Evolutionary conservation across 2,888 invertebrate species (phyloP).

Genomic region (Drosophila infuscata): DNA sequence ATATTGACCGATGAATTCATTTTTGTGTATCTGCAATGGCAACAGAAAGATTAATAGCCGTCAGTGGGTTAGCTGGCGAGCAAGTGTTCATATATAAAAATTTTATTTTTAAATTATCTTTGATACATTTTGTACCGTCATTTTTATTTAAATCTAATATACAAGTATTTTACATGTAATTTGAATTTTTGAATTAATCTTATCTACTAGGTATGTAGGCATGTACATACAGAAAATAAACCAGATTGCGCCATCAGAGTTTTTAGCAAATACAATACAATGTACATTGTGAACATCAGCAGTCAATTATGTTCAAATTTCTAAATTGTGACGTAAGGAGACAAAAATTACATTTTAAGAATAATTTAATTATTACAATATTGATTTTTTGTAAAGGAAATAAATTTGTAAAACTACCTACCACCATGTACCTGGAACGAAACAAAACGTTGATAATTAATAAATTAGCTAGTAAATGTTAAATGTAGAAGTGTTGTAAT

Average conservation of each 20-base stretch:
- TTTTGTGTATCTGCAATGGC: too few species aligned
- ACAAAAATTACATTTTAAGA: background rate
- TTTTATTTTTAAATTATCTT: background rate
- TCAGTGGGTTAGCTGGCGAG: too few species aligned
- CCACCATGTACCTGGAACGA: too few species aligned
- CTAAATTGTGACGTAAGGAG: background rate
- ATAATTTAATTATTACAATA: background rate
- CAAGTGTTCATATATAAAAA: too few species aligned
- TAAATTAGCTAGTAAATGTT: too few species aligned
- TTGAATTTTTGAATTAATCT: background rate
- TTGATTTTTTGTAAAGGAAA: background rate
- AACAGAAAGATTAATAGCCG: too few species aligned
- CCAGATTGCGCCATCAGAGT: background rate
- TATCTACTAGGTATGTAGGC: background rate
- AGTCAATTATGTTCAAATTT: background rate
- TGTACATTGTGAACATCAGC: background rate
- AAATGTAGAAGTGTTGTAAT: too few species aligned
- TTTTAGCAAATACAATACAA: background rate
- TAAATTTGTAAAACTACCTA: background rate
- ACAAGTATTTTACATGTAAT: background rate
- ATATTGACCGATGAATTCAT: too few species aligned
- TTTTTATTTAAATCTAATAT: slow-evolving; percentile 1
- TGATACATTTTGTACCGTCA: slow-evolving; percentile 2
- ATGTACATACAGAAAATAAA: background rate
- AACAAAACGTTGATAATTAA: too few species aligned